phyloP scores from a whole-genome alignment of 30 jellyfish, hydroid and myxozoan species.

The Pseudorhiza aurosa region DNA sequence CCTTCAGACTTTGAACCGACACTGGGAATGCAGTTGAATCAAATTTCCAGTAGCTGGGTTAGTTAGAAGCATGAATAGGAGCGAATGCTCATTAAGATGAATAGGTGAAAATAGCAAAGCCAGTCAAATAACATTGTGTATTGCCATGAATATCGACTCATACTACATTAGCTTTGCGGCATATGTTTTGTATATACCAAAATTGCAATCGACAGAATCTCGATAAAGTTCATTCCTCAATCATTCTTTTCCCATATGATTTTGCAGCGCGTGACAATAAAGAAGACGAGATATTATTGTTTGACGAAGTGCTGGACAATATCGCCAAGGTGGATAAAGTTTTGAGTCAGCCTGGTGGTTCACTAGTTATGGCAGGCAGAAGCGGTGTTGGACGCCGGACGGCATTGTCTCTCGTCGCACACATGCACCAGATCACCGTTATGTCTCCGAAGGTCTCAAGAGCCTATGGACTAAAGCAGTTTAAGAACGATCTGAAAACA shows the following conservation, averaged over 20 bases:
- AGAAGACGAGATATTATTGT: slow-evolving; percentile 78
- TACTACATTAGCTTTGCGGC: no score
- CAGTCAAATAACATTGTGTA: no score
- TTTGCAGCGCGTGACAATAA: slow-evolving; percentile 88
- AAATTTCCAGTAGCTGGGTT: no score
- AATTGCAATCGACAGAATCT: no score
- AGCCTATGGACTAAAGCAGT: slow-evolving; percentile 83
- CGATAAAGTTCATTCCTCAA: neutral
- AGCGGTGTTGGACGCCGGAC: slow-evolving; percentile 93
- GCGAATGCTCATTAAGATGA: no score
- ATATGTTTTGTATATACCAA: no score
- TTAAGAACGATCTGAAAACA: slow-evolving; percentile 80
- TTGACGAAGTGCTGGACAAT: slow-evolving; percentile 81
- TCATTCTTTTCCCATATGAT: neutral
- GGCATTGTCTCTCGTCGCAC: slow-evolving; percentile 87
- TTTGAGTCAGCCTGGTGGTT: slow-evolving; percentile 91
- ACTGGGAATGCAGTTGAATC: no score
- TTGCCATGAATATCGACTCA: no score
- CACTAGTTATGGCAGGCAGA: slow-evolving; percentile 92
- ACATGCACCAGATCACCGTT: slow-evolving; percentile 84
- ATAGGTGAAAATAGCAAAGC: no score
- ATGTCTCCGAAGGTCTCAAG: slow-evolving; percentile 85
- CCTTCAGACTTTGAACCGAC: no score
- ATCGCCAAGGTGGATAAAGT: slow-evolving; percentile 81
- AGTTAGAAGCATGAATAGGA: no score